A percentile compares a stretch with the other conserved stretches of the same genome.
Evolutionary conservation across 2,113 vertebrate genomes (phyloP).

Genomic region (Bostrychus sinensis): DNA sequence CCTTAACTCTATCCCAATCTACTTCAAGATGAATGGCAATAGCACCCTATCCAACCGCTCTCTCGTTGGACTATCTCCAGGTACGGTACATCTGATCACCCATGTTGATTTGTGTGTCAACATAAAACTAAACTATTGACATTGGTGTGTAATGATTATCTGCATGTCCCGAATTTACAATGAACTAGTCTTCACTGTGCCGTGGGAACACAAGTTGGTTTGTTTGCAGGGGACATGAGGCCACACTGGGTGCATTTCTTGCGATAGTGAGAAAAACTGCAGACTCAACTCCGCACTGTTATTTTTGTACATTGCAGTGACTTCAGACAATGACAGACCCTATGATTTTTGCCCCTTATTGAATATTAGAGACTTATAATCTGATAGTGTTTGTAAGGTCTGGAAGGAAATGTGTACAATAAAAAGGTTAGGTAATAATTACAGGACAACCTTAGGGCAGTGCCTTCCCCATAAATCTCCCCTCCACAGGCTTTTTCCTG

Average conservation of each 20-base stretch:
- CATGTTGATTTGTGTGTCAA: neutral
- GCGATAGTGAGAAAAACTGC: slow-evolving; percentile 63
- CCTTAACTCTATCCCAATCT: slow-evolving; percentile 88
- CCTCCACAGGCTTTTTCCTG: slow-evolving; percentile 22
- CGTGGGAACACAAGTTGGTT: slow-evolving; percentile 42
- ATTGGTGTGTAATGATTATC: neutral
- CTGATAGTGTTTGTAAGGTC: slow-evolving; percentile 48
- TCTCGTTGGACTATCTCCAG: slow-evolving; percentile 90
- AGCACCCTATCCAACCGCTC: slow-evolving; percentile 88
- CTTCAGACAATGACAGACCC: slow-evolving; percentile 29
- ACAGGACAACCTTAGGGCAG: slow-evolving; percentile 67
- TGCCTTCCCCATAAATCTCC: slow-evolving; percentile 55
- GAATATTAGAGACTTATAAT: slow-evolving; percentile 27
- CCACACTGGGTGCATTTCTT: slow-evolving; percentile 46
- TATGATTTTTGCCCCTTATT: slow-evolving; percentile 50
- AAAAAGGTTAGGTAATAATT: slow-evolving; percentile 71
- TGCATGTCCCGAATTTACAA: slow-evolving; percentile 28
- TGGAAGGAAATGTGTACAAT: slow-evolving; percentile 75
- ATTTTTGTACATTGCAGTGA: slow-evolving; percentile 51
- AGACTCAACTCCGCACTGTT: slow-evolving; percentile 46
- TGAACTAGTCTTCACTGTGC: neutral
- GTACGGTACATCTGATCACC: slow-evolving; percentile 83
- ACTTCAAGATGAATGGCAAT: slow-evolving; percentile 88
- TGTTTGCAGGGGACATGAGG: slow-evolving; percentile 48
- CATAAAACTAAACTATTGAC: slow-evolving; percentile 8